Percentiles rank a stretch among this genome's conserved stretches.
phyloP scores from a whole-genome alignment of 2,797 vertebrate species.

The Sarcophilus harrisii region DNA sequence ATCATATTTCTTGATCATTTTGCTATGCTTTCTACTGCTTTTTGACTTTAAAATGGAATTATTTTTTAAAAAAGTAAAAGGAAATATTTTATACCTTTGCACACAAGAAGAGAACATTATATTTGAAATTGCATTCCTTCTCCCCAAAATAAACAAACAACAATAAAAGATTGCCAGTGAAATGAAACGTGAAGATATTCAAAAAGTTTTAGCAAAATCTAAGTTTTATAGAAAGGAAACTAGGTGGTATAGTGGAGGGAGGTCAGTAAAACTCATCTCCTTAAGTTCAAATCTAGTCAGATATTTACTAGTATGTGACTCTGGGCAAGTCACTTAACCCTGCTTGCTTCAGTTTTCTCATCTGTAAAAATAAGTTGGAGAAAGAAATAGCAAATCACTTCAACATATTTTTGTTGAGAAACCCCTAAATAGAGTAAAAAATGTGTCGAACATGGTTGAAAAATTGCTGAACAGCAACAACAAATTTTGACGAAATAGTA shows the following conservation, averaged over 20 bases:
- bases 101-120: conserved; percentile 55
- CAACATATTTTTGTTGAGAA: neutral
- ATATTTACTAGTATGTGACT: neutral
- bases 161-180: conserved; percentile 33
- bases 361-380: neutral
- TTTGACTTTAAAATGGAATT: conserved; percentile 65
- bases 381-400: neutral
- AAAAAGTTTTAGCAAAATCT: conserved; percentile 45
- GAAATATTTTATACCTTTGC: conserved; percentile 56
- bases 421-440: neutral
- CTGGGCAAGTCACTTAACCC: neutral
- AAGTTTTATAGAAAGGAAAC: conserved; percentile 23
- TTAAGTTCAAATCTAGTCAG: neutral
- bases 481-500: neutral
- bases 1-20: conserved; percentile 39
- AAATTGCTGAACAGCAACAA: neutral
- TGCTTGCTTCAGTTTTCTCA: neutral
- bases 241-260: neutral
- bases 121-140: conserved; percentile 52
- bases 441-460: neutral
- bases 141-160: conserved; percentile 52
- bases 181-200: conserved; percentile 46
- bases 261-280: neutral
- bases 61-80: conserved; percentile 75
- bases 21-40: conserved; percentile 52